A percentile compares a stretch with the other conserved stretches of the same genome.
Evolutionary conservation across 2,797 vertebrate species (phyloP).

Genomic region (Sebastes elongatus): DNA sequence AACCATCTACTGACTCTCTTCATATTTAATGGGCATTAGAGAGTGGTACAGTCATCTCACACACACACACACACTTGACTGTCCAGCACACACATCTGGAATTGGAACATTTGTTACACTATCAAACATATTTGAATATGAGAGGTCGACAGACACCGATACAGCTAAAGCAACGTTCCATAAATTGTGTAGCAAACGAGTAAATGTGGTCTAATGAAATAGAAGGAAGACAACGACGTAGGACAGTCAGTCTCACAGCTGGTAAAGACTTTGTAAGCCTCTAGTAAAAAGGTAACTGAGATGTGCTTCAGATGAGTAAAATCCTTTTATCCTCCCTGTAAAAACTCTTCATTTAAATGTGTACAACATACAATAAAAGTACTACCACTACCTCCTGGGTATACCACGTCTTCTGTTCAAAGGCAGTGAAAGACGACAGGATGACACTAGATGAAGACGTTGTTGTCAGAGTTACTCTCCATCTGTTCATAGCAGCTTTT

Average conservation of each 20-base stretch:
- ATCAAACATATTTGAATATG: neutral
- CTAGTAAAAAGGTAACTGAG: neutral
- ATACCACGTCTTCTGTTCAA: neutral
- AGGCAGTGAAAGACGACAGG: neutral
- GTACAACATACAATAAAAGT: neutral
- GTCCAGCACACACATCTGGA: neutral
- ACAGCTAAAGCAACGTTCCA: neutral
- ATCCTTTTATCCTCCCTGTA: conserved; percentile 5
- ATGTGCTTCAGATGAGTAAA: conserved; percentile 2
- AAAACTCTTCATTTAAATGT: neutral
- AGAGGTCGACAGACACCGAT: neutral
- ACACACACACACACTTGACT: neutral
- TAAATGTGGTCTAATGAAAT: neutral
- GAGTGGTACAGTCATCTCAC: no score
- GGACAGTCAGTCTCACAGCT: neutral
- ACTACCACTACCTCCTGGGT: neutral
- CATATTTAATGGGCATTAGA: neutral
- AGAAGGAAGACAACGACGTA: neutral
- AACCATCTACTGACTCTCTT: neutral
- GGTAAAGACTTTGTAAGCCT: neutral
- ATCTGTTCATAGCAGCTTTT: neutral
- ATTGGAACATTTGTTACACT: neutral
- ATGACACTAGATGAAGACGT: neutral
- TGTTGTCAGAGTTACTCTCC: neutral
- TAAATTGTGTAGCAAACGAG: neutral